Percentiles rank a stretch among this genome's conserved stretches.
phyloP scores from a whole-genome alignment of 35 echinoderm and acorn worm genomes.

The Apostichopus japonicus region DNA sequence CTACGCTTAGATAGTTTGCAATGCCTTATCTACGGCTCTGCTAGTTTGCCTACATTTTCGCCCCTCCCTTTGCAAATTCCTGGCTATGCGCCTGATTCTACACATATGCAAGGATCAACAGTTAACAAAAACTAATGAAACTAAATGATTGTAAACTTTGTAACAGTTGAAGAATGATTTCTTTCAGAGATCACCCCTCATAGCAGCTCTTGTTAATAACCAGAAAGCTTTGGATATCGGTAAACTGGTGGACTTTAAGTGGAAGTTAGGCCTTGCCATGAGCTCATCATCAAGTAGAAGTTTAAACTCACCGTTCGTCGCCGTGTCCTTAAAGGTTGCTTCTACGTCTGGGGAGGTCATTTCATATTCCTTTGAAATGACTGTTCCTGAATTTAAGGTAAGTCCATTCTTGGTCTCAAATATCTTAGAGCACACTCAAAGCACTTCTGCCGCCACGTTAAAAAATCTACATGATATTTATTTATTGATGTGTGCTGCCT shows the following conservation, averaged over 20 bases:
- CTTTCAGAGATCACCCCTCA: background rate
- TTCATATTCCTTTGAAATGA: conserved; percentile 86
- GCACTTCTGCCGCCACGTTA: too few relatives aligned
- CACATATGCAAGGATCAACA: too few relatives aligned
- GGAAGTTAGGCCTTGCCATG: conserved; percentile 93
- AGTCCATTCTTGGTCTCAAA: background rate
- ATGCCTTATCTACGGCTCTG: too few relatives aligned
- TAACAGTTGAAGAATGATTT: background rate
- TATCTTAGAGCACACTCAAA: too few relatives aligned
- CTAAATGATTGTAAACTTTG: background rate
- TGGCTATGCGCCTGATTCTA: too few relatives aligned
- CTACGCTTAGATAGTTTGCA: too few relatives aligned
- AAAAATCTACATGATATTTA: too few relatives aligned
- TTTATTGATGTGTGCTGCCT: too few relatives aligned
- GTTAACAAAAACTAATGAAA: too few relatives aligned
- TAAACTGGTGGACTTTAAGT: conserved; percentile 87
- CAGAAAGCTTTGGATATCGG: conserved; percentile 72
- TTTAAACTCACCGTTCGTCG: conserved; percentile 86
- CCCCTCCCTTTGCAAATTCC: too few relatives aligned
- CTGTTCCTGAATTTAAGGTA: conserved; percentile 92
- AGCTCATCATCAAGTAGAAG: conserved; percentile 77
- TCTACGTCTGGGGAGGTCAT: conserved; percentile 72
- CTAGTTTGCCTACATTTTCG: too few relatives aligned
- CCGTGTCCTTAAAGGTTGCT: conserved; percentile 72
- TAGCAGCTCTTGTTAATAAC: background rate